Evolutionary conservation across 2,113 vertebrate genomes (phyloP).

Genomic region (Guaruba guarouba): DNA sequence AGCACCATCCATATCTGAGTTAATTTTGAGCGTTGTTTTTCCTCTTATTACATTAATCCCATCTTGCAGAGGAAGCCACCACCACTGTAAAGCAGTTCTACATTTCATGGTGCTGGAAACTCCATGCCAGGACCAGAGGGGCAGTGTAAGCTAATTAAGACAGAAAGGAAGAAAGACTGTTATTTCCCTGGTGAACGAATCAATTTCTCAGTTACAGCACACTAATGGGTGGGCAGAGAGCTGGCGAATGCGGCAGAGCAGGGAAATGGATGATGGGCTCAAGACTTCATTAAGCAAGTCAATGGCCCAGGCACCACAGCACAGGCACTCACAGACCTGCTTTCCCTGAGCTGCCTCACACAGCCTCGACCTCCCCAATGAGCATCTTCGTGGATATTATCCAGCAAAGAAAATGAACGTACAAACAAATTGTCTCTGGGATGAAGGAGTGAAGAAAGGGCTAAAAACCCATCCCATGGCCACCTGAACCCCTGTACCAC

Average conservation of each 20-base stretch:
- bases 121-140: background rate
- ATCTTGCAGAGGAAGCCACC: background rate
- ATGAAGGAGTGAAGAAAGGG: background rate
- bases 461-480: background rate
- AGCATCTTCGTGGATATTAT: rapidly evolving
- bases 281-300: background rate
- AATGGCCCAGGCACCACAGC: rapidly evolving
- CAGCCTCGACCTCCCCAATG: rapidly evolving
- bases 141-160: background rate
- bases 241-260: background rate
- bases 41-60: background rate
- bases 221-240: background rate
- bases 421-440: background rate
- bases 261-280: background rate
- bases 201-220: conserved; percentile 7
- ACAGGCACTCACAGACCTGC: no score
- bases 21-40: background rate
- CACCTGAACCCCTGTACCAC: background rate
- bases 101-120: background rate
- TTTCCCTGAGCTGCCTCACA: background rate
- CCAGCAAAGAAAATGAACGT: rapidly evolving
- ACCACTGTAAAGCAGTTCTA: background rate
- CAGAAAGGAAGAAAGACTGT: background rate
- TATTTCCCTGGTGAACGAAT: background rate
- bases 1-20: rapidly evolving